Evolutionary conservation across 2,797 vertebrate genomes (phyloP).

Genomic region (Peromyscus aztecus): DNA sequence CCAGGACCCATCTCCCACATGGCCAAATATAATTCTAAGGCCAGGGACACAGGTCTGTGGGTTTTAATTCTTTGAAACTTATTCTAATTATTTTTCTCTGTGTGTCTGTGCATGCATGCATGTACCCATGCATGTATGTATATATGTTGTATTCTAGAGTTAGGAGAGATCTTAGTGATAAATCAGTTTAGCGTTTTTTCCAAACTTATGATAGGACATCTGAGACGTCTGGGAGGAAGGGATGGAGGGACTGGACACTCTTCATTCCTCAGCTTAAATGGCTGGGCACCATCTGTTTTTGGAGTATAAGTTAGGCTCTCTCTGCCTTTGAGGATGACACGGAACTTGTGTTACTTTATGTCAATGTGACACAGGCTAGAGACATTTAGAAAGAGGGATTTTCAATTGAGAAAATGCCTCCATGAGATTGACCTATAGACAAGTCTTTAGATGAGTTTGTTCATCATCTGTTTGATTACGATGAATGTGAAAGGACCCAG

Average conservation of each 20-base stretch:
- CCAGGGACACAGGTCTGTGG: not conserved
- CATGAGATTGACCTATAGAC: not conserved
- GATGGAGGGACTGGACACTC: fast-evolving
- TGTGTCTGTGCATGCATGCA: not conserved
- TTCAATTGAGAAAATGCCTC: not conserved
- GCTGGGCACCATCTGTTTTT: not conserved
- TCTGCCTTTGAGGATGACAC: not conserved
- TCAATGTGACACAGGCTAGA: not conserved
- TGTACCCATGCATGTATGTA: not conserved
- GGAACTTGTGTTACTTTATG: not conserved
- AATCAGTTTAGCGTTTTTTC: not conserved
- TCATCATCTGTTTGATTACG: not conserved
- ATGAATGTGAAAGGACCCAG: not conserved
- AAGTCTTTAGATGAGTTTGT: not conserved
- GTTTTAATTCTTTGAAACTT: conserved; percentile 14
- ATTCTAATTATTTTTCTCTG: not conserved
- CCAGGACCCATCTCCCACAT: not conserved
- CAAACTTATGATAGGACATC: not conserved
- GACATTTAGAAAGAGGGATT: not conserved
- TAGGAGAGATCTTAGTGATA: not conserved
- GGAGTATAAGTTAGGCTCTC: not conserved
- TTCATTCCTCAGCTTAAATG: not conserved
- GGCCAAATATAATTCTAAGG: not conserved
- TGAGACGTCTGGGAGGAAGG: not conserved
- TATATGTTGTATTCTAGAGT: not conserved